Evolutionary conservation across 64 coral and sea anemone genomes (phyloP).

Genomic region (Dendrophyllia cribrosa): DNA sequence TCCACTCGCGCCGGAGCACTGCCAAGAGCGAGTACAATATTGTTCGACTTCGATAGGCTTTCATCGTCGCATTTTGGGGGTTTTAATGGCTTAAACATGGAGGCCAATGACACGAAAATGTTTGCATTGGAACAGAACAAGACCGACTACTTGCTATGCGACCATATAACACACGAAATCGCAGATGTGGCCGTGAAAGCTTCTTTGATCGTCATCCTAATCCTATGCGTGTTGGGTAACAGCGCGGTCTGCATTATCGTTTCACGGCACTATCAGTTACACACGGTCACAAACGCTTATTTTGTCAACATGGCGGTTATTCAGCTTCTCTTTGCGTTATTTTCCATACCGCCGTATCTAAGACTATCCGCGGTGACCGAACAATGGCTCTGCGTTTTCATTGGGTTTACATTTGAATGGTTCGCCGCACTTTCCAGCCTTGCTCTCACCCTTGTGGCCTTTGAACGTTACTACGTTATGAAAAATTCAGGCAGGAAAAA

Average conservation of each 20-base stretch:
- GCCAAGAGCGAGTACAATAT: background rate
- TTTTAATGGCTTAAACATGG: background rate
- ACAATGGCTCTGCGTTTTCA: conserved; percentile 15
- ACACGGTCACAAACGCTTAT: conserved; percentile 86
- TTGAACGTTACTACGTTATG: conserved; percentile 81
- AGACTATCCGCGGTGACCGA: background rate
- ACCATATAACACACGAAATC: background rate
- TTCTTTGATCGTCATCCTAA: conserved; percentile 47
- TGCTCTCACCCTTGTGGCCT: conserved; percentile 53
- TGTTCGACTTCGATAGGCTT: background rate
- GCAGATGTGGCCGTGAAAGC: background rate
- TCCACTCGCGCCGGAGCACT: background rate
- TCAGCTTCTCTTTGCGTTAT: conserved; percentile 69
- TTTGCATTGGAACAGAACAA: background rate
- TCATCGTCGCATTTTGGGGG: background rate
- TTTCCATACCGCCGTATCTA: conserved; percentile 68
- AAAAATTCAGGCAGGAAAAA: conserved; percentile 56
- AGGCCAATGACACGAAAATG: background rate
- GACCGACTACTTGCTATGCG: background rate
- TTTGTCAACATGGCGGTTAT: conserved; percentile 82
- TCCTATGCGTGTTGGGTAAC: conserved; percentile 75
- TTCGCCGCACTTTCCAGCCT: conserved; percentile 73
- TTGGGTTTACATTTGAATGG: conserved; percentile 72
- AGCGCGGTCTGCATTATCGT: conserved; percentile 72
- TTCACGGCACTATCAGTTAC: conserved; percentile 83